Base-by-base conservation (phyloP, 2,113 vertebrate genomes). In the Egretta garzetta region DNA sequence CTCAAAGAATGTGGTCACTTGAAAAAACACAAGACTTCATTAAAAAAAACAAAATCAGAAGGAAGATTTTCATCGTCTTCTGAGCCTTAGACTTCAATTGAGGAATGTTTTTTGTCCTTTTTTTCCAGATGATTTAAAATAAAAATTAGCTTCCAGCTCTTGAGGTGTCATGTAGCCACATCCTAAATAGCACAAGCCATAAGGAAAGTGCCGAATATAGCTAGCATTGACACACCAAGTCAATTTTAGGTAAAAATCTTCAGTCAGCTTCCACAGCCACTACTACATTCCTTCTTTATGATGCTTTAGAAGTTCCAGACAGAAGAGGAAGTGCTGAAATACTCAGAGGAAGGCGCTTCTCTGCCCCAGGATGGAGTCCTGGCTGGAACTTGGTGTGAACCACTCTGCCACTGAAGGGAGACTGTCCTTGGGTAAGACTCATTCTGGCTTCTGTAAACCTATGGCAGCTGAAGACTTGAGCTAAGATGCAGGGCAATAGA, bases 311-410 rank as follows among this genome's bases (percentile, higher is more conserved):
- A 95, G 94, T 90, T 95, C 89, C 96, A 97, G 95, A 96, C 94
- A 94, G 91, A 96, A 97, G 20, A 97, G 96, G 95, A 97, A 97
- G 86, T 96, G 74, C 94, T 96, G 89, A 95, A 96, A 92, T 82
- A 72, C 45, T 86, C 85, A 80, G 67, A 94, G 88, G 93, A 96
- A 93, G 59, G 50, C 72, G 0, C 66, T 94, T 82, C 91, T 93
- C 67, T 95, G 84, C 74, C 76, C 77, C n/a, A 82, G 84, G 66
- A 93, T 72, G 86, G 85, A 94, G 94, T 76, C 59, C 67, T 97
- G 94, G 93, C 91, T 94, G 81, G 90, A 88, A 93, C 71, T 91
- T 4, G 1, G 30, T 58, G 53, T 80, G 80, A 97, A 80, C 60
- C 52, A 58, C 50, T 84, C 68, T 62, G 60, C 37, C 35, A 70